These are phyloP conservation scores for Neoniphon sammara DNA, from an alignment of 2,797 vertebrate species.

Conservation along the genomic window DNA sequence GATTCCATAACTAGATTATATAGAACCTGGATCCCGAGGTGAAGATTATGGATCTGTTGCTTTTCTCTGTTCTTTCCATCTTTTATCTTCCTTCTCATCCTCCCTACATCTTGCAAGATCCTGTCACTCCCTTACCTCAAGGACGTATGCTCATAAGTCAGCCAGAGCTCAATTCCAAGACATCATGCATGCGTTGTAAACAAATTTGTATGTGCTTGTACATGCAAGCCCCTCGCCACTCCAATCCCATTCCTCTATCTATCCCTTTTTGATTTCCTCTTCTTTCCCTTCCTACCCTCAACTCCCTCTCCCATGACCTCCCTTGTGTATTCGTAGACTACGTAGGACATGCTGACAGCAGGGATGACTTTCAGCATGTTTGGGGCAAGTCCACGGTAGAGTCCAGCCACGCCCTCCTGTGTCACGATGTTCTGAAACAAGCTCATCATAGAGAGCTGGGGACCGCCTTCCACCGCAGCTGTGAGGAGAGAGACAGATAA, in stretches of 20 bases:
- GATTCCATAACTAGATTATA: constrained; percentile 3
- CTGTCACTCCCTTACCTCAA: not conserved
- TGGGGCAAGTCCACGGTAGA: constrained; percentile 96
- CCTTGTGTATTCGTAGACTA: constrained; percentile 96
- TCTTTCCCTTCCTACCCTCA: constrained; percentile 66
- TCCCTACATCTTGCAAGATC: not conserved
- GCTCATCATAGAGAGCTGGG: constrained; percentile 89
- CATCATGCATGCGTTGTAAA: constrained; percentile 60
- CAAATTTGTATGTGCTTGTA: constrained; percentile 28
- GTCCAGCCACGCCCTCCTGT: constrained; percentile 90
- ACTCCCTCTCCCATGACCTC: constrained; percentile 86
- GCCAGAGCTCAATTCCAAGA: constrained; percentile 9
- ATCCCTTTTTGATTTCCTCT: constrained; percentile 26
- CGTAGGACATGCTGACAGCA: constrained; percentile 97
- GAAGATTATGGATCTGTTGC: not conserved
- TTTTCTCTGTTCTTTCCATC: not conserved
- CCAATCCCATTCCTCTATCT: constrained; percentile 11
- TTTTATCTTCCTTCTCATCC: not conserved
- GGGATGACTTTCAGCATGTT: constrained; percentile 98
- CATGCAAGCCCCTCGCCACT: constrained; percentile 22
- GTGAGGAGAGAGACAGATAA: constrained; percentile 31
- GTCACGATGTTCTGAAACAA: constrained; percentile 89
- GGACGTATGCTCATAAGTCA: constrained; percentile 14
- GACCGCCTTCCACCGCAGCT: constrained; percentile 88
- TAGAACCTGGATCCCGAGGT: not conserved